phyloP scores from a whole-genome alignment of 2,797 vertebrate genomes.

The Takifugu ocellatus region DNA sequence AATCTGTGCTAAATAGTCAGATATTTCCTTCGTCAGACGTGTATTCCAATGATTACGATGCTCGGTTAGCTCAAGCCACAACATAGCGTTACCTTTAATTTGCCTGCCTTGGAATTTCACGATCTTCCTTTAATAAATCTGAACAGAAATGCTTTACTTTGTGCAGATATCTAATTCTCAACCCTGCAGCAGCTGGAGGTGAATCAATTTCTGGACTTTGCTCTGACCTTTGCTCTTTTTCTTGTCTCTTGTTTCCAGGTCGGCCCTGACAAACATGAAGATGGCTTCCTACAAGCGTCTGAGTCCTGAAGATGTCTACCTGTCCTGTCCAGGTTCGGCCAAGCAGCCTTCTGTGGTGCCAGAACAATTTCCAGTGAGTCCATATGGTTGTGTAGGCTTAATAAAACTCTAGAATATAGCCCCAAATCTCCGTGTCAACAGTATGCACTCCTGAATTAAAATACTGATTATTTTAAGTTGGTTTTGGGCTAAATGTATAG shows the following conservation, averaged over 20 bases:
- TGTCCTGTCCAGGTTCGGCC: slow-evolving; percentile 42
- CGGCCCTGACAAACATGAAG: slow-evolving; percentile 10
- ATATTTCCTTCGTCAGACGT: slow-evolving; percentile 14
- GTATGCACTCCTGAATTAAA: too few species aligned
- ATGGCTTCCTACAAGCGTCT: slow-evolving; percentile 71
- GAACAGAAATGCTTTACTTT: too few species aligned
- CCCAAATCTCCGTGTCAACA: too few species aligned
- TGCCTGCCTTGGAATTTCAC: too few species aligned
- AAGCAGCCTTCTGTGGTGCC: slow-evolving; percentile 37
- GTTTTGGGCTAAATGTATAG: too few species aligned
- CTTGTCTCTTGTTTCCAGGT: background rate
- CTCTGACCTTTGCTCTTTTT: background rate
- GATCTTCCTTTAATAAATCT: too few species aligned
- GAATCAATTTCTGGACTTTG: slow-evolving; percentile 14
- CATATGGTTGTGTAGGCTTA: background rate
- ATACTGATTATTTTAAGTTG: too few species aligned
- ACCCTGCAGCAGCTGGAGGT: too few species aligned
- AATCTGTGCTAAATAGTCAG: background rate
- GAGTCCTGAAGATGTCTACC: slow-evolving; percentile 66
- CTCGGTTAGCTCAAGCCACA: slow-evolving; percentile 2
- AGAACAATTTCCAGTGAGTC: slow-evolving; percentile 52
- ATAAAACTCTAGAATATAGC: too few species aligned
- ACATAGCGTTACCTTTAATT: background rate
- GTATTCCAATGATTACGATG: background rate
- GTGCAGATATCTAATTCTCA: too few species aligned